Percentiles rank a stretch among this genome's conserved stretches.
phyloP scores from a whole-genome alignment of 2,113 vertebrate species.

The Henicopernis longicauda region DNA sequence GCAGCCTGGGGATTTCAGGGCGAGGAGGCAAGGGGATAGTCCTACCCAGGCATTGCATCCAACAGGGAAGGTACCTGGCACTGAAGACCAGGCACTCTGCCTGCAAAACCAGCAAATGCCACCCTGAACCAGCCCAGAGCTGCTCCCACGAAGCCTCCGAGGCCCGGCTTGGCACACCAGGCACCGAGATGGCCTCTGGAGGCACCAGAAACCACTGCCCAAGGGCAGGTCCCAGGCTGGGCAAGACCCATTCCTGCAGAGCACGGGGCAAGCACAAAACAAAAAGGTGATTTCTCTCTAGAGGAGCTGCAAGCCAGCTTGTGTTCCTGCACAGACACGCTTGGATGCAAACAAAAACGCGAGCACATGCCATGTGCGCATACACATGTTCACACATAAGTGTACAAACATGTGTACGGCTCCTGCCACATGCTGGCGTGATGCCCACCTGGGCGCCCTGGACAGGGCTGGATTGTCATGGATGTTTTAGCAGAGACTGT shows the following conservation, averaged over 20 bases:
- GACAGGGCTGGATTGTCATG: background rate
- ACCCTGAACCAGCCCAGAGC: background rate
- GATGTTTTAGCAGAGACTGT: background rate
- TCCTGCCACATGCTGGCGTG: background rate
- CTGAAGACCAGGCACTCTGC: background rate
- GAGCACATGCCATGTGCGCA: background rate
- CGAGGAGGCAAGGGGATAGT: conserved; percentile 74
- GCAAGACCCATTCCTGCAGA: background rate
- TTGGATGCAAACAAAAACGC: background rate
- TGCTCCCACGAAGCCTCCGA: background rate
- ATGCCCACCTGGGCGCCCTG: background rate
- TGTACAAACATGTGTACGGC: background rate
- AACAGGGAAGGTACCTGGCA: background rate
- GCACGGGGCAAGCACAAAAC: background rate
- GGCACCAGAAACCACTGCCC: background rate
- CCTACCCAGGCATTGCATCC: background rate
- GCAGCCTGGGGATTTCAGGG: conserved; percentile 62
- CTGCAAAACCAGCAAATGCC: background rate
- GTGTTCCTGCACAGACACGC: background rate
- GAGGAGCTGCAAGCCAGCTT: background rate
- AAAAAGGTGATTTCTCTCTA: background rate
- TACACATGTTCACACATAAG: background rate
- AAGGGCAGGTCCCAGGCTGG: background rate
- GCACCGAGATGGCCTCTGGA: background rate
- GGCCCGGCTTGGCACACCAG: background rate